phyloP scores from a whole-genome alignment of 2,888 invertebrate species.

The Rhynchonema sp. region DNA sequence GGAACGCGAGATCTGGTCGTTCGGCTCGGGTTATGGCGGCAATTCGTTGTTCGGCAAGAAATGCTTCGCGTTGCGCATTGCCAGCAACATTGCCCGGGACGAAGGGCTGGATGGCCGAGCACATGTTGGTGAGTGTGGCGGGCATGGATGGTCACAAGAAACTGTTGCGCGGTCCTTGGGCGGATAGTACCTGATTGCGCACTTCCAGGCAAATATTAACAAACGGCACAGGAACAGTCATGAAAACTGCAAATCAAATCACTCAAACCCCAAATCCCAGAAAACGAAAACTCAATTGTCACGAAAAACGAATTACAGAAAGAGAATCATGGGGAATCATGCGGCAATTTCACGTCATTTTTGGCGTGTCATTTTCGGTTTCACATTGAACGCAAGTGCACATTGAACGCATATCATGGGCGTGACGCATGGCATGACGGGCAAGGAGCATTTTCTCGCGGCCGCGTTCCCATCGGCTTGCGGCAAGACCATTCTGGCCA shows the following conservation, averaged over 20 bases:
- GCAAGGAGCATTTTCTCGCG: conserved; percentile 43
- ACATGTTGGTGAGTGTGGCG: conserved; percentile 61
- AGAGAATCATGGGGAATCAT: too few species aligned
- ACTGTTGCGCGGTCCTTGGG: too few species aligned
- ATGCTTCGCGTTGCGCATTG: conserved; percentile 85
- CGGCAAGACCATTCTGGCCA: conserved; percentile 95
- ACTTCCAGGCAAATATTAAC: too few species aligned
- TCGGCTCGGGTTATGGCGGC: conserved; percentile 44
- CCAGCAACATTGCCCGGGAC: conserved; percentile 74
- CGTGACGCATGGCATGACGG: conserved; percentile 70
- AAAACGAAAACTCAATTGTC: too few species aligned
- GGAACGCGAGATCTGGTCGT: conserved; percentile 60
- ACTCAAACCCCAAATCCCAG: too few species aligned
- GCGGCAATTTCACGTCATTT: too few species aligned
- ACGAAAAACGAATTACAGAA: too few species aligned
- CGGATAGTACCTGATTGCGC: too few species aligned
- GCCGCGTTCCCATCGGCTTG: conserved; percentile 98
- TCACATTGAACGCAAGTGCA: too few species aligned
- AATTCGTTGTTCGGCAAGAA: conserved; percentile 86
- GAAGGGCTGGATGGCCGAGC: conserved; percentile 97
- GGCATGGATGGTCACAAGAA: not conserved
- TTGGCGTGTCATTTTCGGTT: too few species aligned
- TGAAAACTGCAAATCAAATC: too few species aligned
- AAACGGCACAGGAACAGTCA: too few species aligned
- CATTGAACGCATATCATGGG: conserved; percentile 54